Evolutionary conservation across 2,888 invertebrate species (phyloP), one percentile per base, ranked within the genome.

Genomic region (Agrotis clavis): DNA sequence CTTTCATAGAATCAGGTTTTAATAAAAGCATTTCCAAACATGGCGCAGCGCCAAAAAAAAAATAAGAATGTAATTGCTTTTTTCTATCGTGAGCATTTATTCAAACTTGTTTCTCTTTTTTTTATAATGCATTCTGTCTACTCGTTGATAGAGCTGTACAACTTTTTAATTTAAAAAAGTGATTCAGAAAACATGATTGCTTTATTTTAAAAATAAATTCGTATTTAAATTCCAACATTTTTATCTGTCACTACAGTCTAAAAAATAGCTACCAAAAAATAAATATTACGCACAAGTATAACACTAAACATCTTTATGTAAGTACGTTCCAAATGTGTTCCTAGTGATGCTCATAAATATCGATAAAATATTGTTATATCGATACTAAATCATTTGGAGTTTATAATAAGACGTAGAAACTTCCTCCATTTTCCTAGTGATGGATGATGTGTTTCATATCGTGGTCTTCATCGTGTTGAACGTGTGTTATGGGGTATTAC

Each of bases 291-390:
- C 74, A n/a, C 57, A 68, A 71, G 54, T 54, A 77, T 68, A 75
- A 76, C 79, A 79, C 76, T 77, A 79, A 81, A 67, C 64, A 67
- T 76, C 74, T 80, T 79, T 80, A 82, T 77, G 77, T 53, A n/a
- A n/a, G n/a, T 30, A 61, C 59, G 77, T 62, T 81, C 83, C 68
- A 81, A 86, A 83, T 86, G 67, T 76, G 74, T 86, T 84, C 48
- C 68, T 82, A 83, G 81, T 85, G 85, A 82, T 84, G 87, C 65
- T 74, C 79, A 86, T 87, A 86, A 86, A 87, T 81, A 86, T 83
- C 86, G 79, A 87, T 86, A 86, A 86, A 84, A 84, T 86, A 86
- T 87, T 74, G 70, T 79, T 82, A 79, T 84, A 84, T 84, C 80
- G 84, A 77, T 79, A 81, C 72, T 86, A 84, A 87, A 86, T 87